These are phyloP conservation scores for Aselliscus stoliczkanus DNA, from an alignment of 2,797 vertebrate genomes.

Conservation along the genomic window DNA sequence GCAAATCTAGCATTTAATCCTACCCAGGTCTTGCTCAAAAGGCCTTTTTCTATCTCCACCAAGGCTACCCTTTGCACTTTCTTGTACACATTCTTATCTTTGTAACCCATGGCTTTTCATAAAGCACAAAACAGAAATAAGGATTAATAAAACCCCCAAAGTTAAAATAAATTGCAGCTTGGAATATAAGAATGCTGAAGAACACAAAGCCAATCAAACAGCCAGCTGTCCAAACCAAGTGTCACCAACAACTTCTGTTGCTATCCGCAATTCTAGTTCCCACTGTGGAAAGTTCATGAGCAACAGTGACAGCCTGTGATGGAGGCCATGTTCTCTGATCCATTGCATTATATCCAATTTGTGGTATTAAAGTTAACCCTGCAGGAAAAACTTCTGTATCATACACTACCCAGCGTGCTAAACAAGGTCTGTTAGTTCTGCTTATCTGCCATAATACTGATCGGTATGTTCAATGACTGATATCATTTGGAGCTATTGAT, in stretches of 20 bases:
- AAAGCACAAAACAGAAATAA: background rate
- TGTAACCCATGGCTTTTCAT: background rate
- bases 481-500: background rate
- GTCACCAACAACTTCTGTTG: background rate
- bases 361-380: background rate
- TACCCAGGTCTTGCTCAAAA: slow-evolving; percentile 4
- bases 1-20: slow-evolving; percentile 38
- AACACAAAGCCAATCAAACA: background rate
- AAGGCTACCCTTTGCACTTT: background rate
- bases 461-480: background rate
- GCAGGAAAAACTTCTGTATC: background rate
- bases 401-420: background rate
- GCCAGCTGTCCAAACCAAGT: background rate
- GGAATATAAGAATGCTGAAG: background rate
- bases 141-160: background rate
- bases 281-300: background rate
- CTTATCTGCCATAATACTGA: background rate
- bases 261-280: background rate
- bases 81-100: background rate
- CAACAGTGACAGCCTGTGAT: background rate
- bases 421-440: background rate
- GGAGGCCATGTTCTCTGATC: background rate
- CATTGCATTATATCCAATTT: too few species aligned
- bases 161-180: background rate
- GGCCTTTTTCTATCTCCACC: background rate